Evolutionary conservation across 2,888 invertebrate genomes (phyloP).

Genomic region (Pandemis heparana): DNA sequence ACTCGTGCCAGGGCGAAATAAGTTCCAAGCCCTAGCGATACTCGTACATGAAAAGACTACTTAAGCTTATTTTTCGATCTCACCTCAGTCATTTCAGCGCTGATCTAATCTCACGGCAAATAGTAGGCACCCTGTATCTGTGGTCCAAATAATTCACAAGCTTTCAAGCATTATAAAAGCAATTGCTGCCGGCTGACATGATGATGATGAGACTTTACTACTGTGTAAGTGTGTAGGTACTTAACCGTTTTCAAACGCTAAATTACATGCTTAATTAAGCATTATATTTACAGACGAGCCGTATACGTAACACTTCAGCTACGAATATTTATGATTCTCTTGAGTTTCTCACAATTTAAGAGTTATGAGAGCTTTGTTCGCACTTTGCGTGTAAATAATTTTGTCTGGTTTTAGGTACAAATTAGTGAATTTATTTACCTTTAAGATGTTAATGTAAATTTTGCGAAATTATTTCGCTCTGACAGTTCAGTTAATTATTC

Average conservation of each 20-base stretch:
- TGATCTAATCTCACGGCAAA: no score
- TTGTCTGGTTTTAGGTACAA: not conserved
- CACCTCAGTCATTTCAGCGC: no score
- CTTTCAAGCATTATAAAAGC: no score
- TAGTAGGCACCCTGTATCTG: no score
- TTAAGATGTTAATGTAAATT: not conserved
- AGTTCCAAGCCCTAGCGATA: no score
- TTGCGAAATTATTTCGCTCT: not conserved
- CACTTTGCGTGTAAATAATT: slow-evolving; percentile 12
- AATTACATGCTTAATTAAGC: not conserved
- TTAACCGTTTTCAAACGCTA: not conserved
- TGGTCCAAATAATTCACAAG: no score
- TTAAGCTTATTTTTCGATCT: no score
- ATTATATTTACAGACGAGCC: slow-evolving; percentile 11
- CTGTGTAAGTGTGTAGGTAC: not conserved
- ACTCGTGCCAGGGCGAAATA: no score
- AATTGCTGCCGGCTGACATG: no score
- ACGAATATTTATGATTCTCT: slow-evolving; percentile 38
- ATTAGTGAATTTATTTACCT: not conserved
- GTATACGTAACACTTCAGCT: slow-evolving; percentile 29
- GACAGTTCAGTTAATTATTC: not conserved
- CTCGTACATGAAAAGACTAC: no score
- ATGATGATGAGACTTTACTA: no score
- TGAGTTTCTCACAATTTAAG: slow-evolving; percentile 35
- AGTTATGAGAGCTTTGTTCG: slow-evolving; percentile 29